Percentiles rank a stretch among this genome's conserved stretches.
Evolutionary conservation across 1,140 invertebrate species (phyloP).

Genomic region (Bombus waltoni): DNA sequence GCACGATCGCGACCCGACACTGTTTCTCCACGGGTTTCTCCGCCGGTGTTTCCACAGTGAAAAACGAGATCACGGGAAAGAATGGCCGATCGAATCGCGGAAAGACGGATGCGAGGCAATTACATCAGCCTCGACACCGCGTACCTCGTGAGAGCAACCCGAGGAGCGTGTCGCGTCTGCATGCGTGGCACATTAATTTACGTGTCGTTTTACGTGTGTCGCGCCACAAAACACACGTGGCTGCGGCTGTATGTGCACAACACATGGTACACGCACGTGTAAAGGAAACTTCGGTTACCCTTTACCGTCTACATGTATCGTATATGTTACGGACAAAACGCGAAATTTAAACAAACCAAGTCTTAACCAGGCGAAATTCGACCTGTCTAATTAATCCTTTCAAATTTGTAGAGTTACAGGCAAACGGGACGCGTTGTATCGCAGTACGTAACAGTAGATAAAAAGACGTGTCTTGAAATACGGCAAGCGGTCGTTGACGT

Average conservation of each 20-base stretch:
- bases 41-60: not conserved
- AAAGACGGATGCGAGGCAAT: constrained; percentile 34
- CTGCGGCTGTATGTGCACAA: not conserved
- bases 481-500: too few species aligned
- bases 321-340: not conserved
- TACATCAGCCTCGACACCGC: constrained; percentile 20
- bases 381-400: not conserved
- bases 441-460: too few species aligned
- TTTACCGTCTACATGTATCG: not conserved
- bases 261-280: not conserved
- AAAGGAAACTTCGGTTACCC: not conserved
- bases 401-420: too few species aligned
- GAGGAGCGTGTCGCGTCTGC: constrained; percentile 41
- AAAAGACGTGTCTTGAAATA: too few species aligned
- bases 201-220: constrained; percentile 45
- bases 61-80: constrained; percentile 13
- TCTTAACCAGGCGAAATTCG: not conserved
- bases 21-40: constrained; percentile 3
- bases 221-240: not conserved
- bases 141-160: constrained; percentile 40
- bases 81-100: constrained; percentile 18
- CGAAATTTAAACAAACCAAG: not conserved
- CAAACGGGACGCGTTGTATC: too few species aligned
- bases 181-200: constrained; percentile 19
- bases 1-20: constrained; percentile 13